phyloP scores from a whole-genome alignment of 1,140 invertebrate species.

The Papilio aristodemus region DNA sequence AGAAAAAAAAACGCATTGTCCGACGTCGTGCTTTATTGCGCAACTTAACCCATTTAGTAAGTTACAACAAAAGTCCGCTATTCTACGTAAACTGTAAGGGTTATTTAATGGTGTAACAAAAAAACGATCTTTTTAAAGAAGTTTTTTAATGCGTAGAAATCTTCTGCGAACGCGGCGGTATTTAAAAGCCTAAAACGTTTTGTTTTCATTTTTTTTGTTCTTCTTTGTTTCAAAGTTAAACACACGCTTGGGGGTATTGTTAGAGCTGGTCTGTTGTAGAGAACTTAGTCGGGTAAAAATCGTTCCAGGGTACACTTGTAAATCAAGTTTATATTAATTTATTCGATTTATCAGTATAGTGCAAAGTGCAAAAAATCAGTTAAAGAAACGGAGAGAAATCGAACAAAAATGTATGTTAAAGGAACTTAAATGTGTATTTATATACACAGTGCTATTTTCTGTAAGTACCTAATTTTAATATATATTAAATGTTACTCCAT shows the following conservation, averaged over 20 bases:
- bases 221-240: constrained; percentile 73
- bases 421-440: neutral
- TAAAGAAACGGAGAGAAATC: neutral
- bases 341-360: neutral
- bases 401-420: neutral
- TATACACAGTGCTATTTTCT: neutral
- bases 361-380: neutral
- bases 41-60: constrained; percentile 70
- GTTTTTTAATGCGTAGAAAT: constrained; percentile 55
- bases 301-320: constrained; percentile 67
- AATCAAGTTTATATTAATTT: constrained; percentile 33
- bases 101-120: constrained; percentile 66
- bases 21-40: constrained; percentile 47
- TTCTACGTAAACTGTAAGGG: constrained; percentile 68
- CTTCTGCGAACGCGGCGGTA: constrained; percentile 70
- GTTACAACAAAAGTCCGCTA: constrained; percentile 45
- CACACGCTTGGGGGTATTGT: constrained; percentile 75
- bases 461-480: neutral
- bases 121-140: constrained; percentile 50
- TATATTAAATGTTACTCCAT: neutral
- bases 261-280: constrained; percentile 57
- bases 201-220: constrained; percentile 68
- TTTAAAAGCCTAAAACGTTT: constrained; percentile 67
- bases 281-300: constrained; percentile 77
- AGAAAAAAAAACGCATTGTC: constrained; percentile 13